Evolutionary conservation across 2,113 vertebrate genomes (phyloP), one percentile per base, ranked within the genome.

Genomic region (Chaetops frenatus): DNA sequence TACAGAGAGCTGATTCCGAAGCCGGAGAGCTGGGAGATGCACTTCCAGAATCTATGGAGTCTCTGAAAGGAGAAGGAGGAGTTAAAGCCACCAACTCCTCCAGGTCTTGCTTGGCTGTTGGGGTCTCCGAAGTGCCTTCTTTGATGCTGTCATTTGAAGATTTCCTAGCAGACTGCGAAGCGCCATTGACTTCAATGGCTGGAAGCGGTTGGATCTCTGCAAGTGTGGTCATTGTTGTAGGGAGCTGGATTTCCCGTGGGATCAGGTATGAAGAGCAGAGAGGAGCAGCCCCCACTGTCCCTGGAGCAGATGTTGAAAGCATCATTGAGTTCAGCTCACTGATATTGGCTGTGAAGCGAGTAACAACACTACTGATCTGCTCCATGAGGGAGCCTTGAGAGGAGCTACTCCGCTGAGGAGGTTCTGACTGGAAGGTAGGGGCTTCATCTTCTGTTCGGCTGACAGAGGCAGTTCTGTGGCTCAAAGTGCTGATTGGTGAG

Each of bases 311-410:
- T 20, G 97, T 97, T 76, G 98, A 97, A 67, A 99, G 97, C 99
- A 99, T 99, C 99, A 99, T 99, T 95, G 97, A 98, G 97, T 99
- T 99, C 94, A 99, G 98, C 97, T 99, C 99, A 0, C 98, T 98
- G 97, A 99, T 99, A 95, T 99, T 99, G 94, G 99, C 99, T 2
- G 99, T 99, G 97, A 99, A 99, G 78, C 99, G 99, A 76, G 99
- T 99, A 47, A 99, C 99, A 81, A 99, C 99, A 8, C 99, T 99
- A 96, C 99, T 99, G 98, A 99, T 99, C 98, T 99, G 99, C 93
- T 99, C 99, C 99, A 99, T 99, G 80, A 99, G 98, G 4, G 99
- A 99, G 10, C 98, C 99, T 97, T 98, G 99, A 12, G 98, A 98
- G 17, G 95, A 97, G 78, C 98, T 98, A 23, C 98, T 98, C 53